These are phyloP conservation scores for Epinotia nisella DNA, from an alignment of 2,888 invertebrate genomes.

Conservation along the genomic window DNA sequence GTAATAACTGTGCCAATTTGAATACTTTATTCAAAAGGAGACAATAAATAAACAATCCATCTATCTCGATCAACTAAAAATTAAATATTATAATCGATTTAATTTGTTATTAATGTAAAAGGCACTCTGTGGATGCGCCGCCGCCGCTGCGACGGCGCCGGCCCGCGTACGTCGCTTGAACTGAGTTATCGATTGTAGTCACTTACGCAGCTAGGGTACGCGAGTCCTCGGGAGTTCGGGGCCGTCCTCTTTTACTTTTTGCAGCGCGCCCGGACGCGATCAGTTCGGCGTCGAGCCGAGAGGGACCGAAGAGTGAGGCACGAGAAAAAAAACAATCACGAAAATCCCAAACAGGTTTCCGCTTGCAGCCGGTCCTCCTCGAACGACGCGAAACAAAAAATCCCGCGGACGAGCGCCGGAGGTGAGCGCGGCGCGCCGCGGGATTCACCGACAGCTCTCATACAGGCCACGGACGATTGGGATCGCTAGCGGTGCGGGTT, in stretches of 20 bases:
- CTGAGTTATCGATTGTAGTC: conserved; percentile 61
- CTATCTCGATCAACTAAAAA: conserved; percentile 83
- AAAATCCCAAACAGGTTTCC: conserved; percentile 77
- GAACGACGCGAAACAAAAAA: conserved; percentile 77
- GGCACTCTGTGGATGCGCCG: conserved; percentile 73
- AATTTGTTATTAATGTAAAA: conserved; percentile 77
- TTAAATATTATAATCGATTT: conserved; percentile 82
- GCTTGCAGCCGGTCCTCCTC: conserved; percentile 71
- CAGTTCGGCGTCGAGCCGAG: conserved; percentile 60
- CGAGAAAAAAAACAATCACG: conserved; percentile 79
- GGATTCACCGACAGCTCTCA: conserved; percentile 63
- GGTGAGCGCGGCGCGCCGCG: conserved; percentile 55
- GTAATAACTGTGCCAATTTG: conserved; percentile 82
- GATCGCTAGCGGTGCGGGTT: conserved; percentile 62
- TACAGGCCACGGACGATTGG: conserved; percentile 64
- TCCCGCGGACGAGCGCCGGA: conserved; percentile 65
- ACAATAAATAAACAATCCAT: conserved; percentile 84
- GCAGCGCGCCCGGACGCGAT: conserved; percentile 63
- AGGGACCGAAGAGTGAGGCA: conserved; percentile 60
- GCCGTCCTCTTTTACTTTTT: conserved; percentile 69
- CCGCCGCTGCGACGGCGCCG: conserved; percentile 58
- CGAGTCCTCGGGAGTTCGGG: conserved; percentile 71
- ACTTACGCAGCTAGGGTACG: conserved; percentile 65
- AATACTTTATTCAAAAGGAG: conserved; percentile 80
- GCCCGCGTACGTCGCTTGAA: conserved; percentile 53